Conservation (phyloP, 2,888 invertebrate genomes). For the Cyclophora albipunctata region DNA sequence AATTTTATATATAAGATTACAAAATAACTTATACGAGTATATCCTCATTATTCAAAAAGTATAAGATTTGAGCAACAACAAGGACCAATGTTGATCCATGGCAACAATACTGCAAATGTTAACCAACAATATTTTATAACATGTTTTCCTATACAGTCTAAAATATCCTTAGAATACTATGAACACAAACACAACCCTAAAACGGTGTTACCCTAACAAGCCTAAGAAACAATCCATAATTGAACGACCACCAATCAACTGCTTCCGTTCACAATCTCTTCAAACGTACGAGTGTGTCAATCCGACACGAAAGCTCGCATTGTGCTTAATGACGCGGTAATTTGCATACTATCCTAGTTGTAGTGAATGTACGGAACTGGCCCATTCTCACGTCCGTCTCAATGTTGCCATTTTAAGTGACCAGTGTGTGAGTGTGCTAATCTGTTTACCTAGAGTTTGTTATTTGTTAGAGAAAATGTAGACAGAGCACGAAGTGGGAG, state of each 20-base stretch:
- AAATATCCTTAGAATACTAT: conserved; percentile 7
- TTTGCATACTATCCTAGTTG: conserved; percentile 65
- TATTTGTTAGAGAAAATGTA: too few species aligned
- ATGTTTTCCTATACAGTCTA: conserved; percentile 14
- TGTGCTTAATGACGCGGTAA: conserved; percentile 73
- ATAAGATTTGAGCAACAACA: too few species aligned
- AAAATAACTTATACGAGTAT: too few species aligned
- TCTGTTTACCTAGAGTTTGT: conserved; percentile 24
- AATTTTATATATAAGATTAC: too few species aligned
- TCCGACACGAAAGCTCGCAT: conserved; percentile 58
- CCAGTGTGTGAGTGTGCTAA: conserved; percentile 28
- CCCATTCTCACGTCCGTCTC: conserved; percentile 69
- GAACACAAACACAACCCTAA: conserved; percentile 14
- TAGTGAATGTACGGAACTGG: conserved; percentile 33
- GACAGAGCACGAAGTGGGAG: too few species aligned
- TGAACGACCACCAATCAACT: conserved; percentile 62
- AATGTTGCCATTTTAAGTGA: conserved; percentile 17
- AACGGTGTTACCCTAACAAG: neutral
- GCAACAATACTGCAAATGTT: too few species aligned
- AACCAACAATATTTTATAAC: conserved; percentile 5
- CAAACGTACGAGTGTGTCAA: conserved; percentile 44
- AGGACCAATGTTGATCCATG: too few species aligned
- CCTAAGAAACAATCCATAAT: conserved; percentile 40
- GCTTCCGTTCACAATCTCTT: conserved; percentile 42
- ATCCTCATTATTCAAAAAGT: too few species aligned